Base-by-base conservation (phyloP, 2,113 vertebrate species). In the Sialia sialis region DNA sequence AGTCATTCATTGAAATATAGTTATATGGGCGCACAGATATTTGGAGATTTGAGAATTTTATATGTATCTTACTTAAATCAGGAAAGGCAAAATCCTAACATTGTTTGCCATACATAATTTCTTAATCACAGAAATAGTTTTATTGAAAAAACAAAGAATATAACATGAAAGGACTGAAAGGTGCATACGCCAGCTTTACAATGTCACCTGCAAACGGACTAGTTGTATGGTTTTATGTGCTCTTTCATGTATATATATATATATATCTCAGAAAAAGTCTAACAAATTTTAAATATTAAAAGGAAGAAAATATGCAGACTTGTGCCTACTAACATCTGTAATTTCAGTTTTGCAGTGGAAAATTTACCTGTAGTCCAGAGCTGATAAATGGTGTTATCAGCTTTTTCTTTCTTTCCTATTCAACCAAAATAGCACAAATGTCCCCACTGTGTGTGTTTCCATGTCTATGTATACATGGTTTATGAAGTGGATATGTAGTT, bases 331-430 rank as follows among this genome's bases (percentile, higher is more conserved):
- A 73, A 58, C 10, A 73, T 13, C 75, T 77, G 32, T 77, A 88
- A 90, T 83, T 43, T 74, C 68, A 56, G 29, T 55, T 74, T 73
- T 90, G 63, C 81, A 80, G 39, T 52, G 87, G 81, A 91, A 87
- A 95, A 86, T 70, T 17, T 67, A 63, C 39, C 56, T 58, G 58
- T 34, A 74, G 67, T 63, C 83, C n/a, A 21, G 30, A 84, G 64
- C 51, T 78, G 68, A 75, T 70, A 92, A 76, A 90, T 9, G 9
- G 13, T 9, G 6, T 78, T 75, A 95, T 48, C 73, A 88, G 30
- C 34, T 75, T 62, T 73, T 85, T 87, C 30, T 82, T 88, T 36
- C 52, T 86, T 94, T 95, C 85, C 87, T 86, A 13, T 73, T 89
- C 72, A 88, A 87, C 72, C 14, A 60, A 94, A 93, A 95, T 60